Conservation (phyloP, 1,140 invertebrate genomes). For the Myzus persicae region DNA sequence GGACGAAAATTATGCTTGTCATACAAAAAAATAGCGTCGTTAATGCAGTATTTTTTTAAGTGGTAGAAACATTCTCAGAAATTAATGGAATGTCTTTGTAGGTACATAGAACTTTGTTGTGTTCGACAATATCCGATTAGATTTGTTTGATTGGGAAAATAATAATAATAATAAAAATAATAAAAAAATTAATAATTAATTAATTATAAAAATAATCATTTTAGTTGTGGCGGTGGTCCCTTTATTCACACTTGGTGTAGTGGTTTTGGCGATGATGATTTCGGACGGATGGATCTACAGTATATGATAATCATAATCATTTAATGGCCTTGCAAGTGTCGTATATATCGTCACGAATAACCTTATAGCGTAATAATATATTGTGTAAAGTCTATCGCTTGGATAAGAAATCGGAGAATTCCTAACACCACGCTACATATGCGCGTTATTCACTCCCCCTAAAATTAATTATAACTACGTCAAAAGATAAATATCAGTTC, state of each 20-base stretch:
- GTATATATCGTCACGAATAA: neutral
- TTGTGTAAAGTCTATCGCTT: neutral
- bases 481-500: neutral
- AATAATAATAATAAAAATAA: no score
- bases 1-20: neutral
- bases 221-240: no score
- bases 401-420: neutral
- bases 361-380: neutral
- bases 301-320: neutral
- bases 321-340: neutral
- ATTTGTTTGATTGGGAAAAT: no score
- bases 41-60: neutral
- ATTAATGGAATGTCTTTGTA: neutral
- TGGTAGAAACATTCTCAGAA: neutral
- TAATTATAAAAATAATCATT: no score
- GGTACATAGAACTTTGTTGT: neutral
- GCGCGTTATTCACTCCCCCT: neutral
- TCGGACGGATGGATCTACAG: neutral
- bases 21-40: neutral
- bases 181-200: no score
- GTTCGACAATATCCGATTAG: neutral
- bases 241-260: neutral
- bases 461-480: neutral
- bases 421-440: neutral
- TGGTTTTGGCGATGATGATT: neutral